phyloP scores from a whole-genome alignment of 1,140 invertebrate genomes.

The Olivierus martensii region DNA sequence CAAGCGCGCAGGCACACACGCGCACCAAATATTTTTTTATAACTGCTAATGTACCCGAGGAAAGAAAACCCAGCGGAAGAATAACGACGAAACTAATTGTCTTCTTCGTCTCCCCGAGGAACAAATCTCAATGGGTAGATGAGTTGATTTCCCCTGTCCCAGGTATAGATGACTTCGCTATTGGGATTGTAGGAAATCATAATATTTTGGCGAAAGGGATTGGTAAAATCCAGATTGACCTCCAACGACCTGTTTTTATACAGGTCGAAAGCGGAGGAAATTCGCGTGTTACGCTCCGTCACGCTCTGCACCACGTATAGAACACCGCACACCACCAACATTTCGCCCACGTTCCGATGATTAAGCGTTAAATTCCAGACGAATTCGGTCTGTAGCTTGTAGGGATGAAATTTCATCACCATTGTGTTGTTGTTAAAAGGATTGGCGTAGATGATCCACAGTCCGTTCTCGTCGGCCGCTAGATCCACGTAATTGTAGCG shows the following conservation, averaged over 20 bases:
- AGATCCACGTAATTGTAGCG: conserved; percentile 51
- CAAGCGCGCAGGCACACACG: too few relatives aligned
- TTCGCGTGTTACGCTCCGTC: conserved; percentile 63
- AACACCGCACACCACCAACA: conserved; percentile 89
- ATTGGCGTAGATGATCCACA: conserved; percentile 44
- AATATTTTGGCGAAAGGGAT: conserved; percentile 81
- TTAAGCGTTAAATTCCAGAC: conserved; percentile 85
- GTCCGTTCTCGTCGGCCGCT: conserved; percentile 74
- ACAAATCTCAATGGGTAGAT: conserved; percentile 50
- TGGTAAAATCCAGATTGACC: conserved; percentile 52
- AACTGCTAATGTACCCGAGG: too few relatives aligned
- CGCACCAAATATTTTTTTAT: too few relatives aligned
- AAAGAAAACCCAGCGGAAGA: too few relatives aligned
- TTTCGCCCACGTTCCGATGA: conserved; percentile 66
- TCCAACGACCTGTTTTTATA: conserved; percentile 48
- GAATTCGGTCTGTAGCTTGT: conserved; percentile 46
- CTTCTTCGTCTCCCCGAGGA: too few relatives aligned
- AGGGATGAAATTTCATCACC: conserved; percentile 53
- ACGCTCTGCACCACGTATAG: conserved; percentile 80
- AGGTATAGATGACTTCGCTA: conserved; percentile 76
- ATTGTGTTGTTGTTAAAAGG: conserved; percentile 75
- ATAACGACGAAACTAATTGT: too few relatives aligned
- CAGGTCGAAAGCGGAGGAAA: conserved; percentile 70
- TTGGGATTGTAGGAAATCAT: conserved; percentile 81
- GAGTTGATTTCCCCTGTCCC: conserved; percentile 87